These are phyloP conservation scores for Metopolophium dirhodum DNA, from an alignment of 1,140 invertebrate genomes.

Conservation along the genomic window DNA sequence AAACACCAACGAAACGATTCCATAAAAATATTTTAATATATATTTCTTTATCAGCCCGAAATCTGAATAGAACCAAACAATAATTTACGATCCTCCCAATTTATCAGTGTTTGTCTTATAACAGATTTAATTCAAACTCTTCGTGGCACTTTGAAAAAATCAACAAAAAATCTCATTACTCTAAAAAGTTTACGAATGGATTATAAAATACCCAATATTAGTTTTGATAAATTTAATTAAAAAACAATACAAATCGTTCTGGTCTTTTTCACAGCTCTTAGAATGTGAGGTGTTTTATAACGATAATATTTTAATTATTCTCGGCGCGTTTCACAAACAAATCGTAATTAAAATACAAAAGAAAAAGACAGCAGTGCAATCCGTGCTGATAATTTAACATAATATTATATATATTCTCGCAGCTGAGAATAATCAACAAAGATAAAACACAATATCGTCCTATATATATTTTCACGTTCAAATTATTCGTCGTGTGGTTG, in stretches of 20 bases:
- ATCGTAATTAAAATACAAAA: conserved; percentile 18
- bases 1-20: neutral
- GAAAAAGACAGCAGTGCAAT: neutral
- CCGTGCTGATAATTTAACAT: neutral
- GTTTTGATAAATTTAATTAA: conserved; percentile 7
- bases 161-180: neutral
- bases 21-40: neutral
- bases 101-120: neutral
- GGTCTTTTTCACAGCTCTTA: neutral
- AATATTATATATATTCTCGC: neutral
- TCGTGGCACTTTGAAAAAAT: neutral
- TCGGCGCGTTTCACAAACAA: neutral
- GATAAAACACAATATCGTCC: neutral
- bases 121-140: neutral
- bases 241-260: neutral
- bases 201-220: neutral
- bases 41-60: too few relatives aligned
- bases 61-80: neutral
- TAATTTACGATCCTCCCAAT: neutral
- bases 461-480: neutral
- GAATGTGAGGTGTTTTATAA: neutral
- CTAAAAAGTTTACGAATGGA: neutral
- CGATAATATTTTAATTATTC: conserved; percentile 18
- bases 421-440: neutral
- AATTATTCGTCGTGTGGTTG: neutral